Evolutionary conservation across 1,140 invertebrate species (phyloP), one percentile per base, ranked within the genome.

Genomic region (Adoxophyes honmai): DNA sequence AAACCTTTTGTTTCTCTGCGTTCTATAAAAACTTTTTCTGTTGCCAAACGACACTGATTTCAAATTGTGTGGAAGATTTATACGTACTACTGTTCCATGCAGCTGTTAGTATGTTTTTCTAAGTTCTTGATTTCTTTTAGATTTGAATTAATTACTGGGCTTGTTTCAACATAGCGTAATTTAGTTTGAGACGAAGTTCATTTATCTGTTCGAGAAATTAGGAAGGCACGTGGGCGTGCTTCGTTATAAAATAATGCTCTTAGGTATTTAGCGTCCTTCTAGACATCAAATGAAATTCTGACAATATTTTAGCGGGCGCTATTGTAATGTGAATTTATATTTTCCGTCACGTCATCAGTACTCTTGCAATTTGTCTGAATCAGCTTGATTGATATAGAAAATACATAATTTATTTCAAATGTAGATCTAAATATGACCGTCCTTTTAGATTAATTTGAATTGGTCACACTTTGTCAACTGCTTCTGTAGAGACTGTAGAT

Each of bases 1-100:
- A 54, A 66, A 74, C 73, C 74, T 75, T 80, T 80, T 78, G 79
- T 80, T 71, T 71, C 69, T 48, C 5, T 48, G 42, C 42, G 5
- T 48, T 48, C 42, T 48, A 55, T 48, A 55, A 61, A 61, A 65
- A 70, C 56, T 9, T 56, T 11, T 55, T 37, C 39, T 34, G 38
- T 39, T 73, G 67, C 62, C 67, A 70, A 70, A 15, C 33, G 51
- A 52, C 34, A 52, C 51, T 52, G 28, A 52, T 34, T 34, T 34
- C n/a, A 34, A 52, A 18, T 52, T 52, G 51, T 10, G 1, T 6
- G 14, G 42, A 33, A 48, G 42, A 48, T 48, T 48, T 48, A 33
- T 48, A 11, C 11, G 42, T 48, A 48, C 42, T 48, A 33, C 16
- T 48, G 21, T 48, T 33, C 11, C 16, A 7, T 28, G 42, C 42